phyloP scores from a whole-genome alignment of 2,113 vertebrate genomes.

The Elaphurus davidianus region DNA sequence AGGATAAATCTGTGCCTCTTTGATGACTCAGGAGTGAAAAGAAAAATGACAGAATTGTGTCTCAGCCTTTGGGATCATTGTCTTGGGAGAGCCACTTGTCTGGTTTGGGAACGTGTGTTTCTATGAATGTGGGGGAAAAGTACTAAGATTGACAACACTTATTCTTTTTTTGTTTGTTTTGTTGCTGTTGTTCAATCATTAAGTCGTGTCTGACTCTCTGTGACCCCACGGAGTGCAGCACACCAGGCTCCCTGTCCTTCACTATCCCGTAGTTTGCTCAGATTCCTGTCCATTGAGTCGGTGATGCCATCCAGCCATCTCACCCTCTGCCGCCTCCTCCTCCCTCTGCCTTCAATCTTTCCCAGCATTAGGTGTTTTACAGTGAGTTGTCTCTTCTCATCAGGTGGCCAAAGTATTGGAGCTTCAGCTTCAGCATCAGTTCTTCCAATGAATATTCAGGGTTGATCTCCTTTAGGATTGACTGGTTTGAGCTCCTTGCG shows the following conservation, averaged over 20 bases:
- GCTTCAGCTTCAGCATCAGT: not conserved
- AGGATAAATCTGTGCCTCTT: not conserved
- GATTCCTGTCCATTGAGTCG: not conserved
- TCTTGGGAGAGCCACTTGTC: not conserved
- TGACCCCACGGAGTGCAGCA: rapidly evolving
- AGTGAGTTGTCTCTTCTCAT: not conserved
- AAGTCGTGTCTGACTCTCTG: not conserved
- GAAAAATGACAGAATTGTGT: not conserved
- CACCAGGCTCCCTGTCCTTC: not conserved
- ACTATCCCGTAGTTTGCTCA: not conserved
- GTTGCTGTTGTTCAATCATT: not conserved
- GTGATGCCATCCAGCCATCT: not conserved
- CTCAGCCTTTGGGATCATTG: not conserved
- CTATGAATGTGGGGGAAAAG: not conserved
- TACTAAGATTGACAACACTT: not conserved
- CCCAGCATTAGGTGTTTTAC: not conserved
- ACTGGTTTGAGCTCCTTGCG: not conserved
- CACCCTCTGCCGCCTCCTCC: not conserved
- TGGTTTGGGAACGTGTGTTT: too few relatives aligned
- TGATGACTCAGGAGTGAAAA: not conserved
- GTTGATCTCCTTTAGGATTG: not conserved
- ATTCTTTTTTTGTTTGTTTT: not conserved
- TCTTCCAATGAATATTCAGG: not conserved
- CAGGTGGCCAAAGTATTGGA: not conserved
- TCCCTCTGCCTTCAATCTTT: not conserved